A percentile compares a stretch with the other conserved stretches of the same genome.
Evolutionary conservation across 2,888 invertebrate genomes (phyloP).

Genomic region (Lacanobia oleracea): DNA sequence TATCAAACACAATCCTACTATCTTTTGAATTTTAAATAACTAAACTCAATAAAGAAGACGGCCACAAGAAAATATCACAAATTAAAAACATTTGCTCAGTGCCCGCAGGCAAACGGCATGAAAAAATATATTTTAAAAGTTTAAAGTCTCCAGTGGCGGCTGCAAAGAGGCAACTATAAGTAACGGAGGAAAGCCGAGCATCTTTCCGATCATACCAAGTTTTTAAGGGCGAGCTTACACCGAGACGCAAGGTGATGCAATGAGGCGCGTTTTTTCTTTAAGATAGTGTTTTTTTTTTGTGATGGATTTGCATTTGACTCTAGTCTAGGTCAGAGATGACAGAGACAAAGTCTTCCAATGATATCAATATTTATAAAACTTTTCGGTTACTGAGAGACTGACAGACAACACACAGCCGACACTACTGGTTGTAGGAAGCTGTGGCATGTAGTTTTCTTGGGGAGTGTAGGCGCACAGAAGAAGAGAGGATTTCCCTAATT

Average conservation of each 20-base stretch:
- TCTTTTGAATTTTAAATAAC: slow-evolving; percentile 12
- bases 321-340: too few species aligned
- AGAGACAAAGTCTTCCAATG: too few species aligned
- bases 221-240: slow-evolving; percentile 16
- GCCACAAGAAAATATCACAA: slow-evolving; percentile 38
- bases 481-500: too few species aligned
- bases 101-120: slow-evolving; percentile 32
- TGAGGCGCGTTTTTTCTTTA: too few species aligned
- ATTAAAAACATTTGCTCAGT: slow-evolving; percentile 41
- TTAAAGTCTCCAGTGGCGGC: slow-evolving; percentile 27
- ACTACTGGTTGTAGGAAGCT: too few species aligned
- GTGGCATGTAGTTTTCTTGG: too few species aligned
- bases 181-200: slow-evolving; percentile 48
- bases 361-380: too few species aligned
- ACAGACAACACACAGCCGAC: too few species aligned
- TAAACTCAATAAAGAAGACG: slow-evolving; percentile 6
- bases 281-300: too few species aligned
- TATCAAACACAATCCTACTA: slow-evolving; percentile 12
- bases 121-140: slow-evolving; percentile 52
- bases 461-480: too few species aligned
- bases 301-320: too few species aligned
- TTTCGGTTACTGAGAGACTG: too few species aligned
- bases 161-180: slow-evolving; percentile 52
- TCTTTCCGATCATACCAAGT: slow-evolving; percentile 50
- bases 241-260: not conserved